These are phyloP conservation scores for Aythya baeri DNA, from an alignment of 2,113 vertebrate species.

Conservation along the genomic window DNA sequence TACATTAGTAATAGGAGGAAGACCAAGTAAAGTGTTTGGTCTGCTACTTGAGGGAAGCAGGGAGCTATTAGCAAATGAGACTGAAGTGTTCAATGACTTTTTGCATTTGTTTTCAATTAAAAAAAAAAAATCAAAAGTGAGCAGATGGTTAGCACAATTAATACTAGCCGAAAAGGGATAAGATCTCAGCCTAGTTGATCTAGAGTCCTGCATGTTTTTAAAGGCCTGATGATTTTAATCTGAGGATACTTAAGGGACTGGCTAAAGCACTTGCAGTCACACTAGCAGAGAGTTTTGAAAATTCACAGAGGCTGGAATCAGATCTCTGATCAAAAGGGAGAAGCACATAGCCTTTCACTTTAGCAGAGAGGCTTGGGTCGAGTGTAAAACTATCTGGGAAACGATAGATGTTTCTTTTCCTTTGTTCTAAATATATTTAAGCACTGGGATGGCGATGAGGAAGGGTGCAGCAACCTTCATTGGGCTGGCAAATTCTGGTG, in stretches of 20 bases:
- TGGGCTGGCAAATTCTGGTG: accelerated
- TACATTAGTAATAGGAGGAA: not conserved
- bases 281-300: not conserved
- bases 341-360: accelerated
- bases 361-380: accelerated
- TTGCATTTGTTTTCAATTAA: conserved; percentile 66
- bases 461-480: accelerated
- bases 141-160: conserved; percentile 63
- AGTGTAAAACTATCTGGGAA: not conserved
- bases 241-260: conserved; percentile 30
- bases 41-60: conserved; percentile 62
- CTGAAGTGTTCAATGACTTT: conserved; percentile 67
- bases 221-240: conserved; percentile 31
- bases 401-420: not conserved
- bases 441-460: accelerated
- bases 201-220: not conserved
- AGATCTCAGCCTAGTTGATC: conserved; percentile 53
- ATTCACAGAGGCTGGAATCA: accelerated
- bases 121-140: conserved; percentile 47
- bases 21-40: conserved; percentile 7
- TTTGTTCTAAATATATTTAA: not conserved
- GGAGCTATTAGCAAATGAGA: conserved; percentile 69
- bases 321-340: not conserved
- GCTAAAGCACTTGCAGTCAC: not conserved
- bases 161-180: conserved; percentile 40